Evolutionary conservation across 2,888 invertebrate species (phyloP).

Genomic region (Drosophila kambysellisi): DNA sequence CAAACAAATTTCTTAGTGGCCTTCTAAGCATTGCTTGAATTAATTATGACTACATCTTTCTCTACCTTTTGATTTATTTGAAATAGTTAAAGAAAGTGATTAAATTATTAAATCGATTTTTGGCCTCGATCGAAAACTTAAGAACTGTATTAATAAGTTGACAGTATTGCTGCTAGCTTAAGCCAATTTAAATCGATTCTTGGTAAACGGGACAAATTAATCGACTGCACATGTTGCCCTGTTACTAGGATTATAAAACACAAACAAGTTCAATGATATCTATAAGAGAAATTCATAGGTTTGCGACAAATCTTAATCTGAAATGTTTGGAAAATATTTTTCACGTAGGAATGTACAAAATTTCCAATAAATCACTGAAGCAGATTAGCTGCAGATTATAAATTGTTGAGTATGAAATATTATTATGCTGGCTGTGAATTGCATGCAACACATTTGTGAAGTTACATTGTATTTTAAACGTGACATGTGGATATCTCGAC

Average conservation of each 20-base stretch:
- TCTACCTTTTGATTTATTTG: not conserved
- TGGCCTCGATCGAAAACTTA: not conserved
- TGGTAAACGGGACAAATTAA: not conserved
- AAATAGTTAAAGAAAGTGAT: not conserved
- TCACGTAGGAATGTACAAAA: not conserved
- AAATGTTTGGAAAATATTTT: not conserved
- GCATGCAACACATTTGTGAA: not conserved
- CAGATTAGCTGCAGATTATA: not conserved
- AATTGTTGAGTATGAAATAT: not conserved
- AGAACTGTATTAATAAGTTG: not conserved
- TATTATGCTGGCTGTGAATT: not conserved
- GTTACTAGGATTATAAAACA: not conserved
- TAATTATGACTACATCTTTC: not conserved
- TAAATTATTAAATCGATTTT: not conserved
- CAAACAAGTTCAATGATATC: not conserved
- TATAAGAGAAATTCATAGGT: not conserved
- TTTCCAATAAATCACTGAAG: not conserved
- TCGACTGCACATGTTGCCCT: not conserved
- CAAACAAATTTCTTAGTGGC: not conserved
- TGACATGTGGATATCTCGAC: not conserved
- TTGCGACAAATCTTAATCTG: not conserved
- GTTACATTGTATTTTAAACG: not conserved
- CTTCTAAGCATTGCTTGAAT: not conserved
- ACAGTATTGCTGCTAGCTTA: not conserved
- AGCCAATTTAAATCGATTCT: not conserved